Evolutionary conservation across 1,140 invertebrate genomes (phyloP).

Genomic region (Dufourea novaeangliae): DNA sequence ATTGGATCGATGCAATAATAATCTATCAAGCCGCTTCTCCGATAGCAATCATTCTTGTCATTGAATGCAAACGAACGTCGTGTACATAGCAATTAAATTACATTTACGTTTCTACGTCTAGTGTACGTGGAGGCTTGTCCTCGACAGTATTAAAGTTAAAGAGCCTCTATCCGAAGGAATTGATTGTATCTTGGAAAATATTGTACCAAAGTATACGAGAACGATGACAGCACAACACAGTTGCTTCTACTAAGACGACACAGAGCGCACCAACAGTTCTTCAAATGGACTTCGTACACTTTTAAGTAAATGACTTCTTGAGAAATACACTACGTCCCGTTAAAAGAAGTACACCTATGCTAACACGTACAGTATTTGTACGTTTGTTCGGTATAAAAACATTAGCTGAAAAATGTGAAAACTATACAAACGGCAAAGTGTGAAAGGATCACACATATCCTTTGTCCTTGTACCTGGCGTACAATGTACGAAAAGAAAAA

Average conservation of each 20-base stretch:
- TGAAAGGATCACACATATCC: neutral
- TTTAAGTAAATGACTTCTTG: neutral
- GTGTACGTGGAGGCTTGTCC: neutral
- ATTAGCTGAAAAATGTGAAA: slow-evolving; percentile 14
- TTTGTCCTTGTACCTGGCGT: slow-evolving; percentile 10
- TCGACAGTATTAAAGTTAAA: neutral
- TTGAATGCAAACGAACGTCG: slow-evolving; percentile 38
- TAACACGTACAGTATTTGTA: neutral
- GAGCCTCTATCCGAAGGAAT: neutral
- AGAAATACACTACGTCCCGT: neutral
- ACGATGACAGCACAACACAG: too few species aligned
- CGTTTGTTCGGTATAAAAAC: slow-evolving; percentile 1
- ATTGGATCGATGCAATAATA: slow-evolving; percentile 12
- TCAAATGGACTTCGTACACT: neutral
- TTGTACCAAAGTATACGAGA: slow-evolving; percentile 13
- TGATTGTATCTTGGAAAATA: neutral
- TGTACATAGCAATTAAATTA: slow-evolving; percentile 48
- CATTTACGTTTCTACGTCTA: slow-evolving; percentile 20
- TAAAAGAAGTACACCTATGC: slow-evolving; percentile 1
- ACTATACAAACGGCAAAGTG: neutral
- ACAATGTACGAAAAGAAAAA: neutral
- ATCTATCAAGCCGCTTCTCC: slow-evolving; percentile 29
- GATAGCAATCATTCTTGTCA: slow-evolving; percentile 52
- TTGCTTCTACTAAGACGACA: neutral
- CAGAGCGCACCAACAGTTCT: too few species aligned